phyloP scores from a whole-genome alignment of 2,888 invertebrate genomes.

The Linnaemya tessellans region DNA sequence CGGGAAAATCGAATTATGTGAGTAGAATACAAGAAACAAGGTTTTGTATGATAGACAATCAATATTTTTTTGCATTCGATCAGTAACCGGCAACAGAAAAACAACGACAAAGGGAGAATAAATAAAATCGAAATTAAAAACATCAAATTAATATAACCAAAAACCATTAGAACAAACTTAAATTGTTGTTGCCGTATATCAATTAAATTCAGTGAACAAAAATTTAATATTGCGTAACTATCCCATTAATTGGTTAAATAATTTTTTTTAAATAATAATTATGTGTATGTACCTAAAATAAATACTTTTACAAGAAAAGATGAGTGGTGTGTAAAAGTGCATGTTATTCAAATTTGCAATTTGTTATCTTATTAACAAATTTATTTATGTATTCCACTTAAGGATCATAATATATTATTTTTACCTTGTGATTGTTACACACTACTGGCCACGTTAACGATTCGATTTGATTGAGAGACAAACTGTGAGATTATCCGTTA shows the following conservation, averaged over 20 bases:
- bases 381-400: too few species aligned
- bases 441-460: not conserved
- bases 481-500: conserved; percentile 28
- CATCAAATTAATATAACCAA: conserved; percentile 10
- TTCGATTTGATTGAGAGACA: not conserved
- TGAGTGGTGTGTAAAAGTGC: not conserved
- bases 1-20: too few species aligned
- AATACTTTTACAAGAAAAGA: not conserved
- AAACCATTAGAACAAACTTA: conserved; percentile 13
- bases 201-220: conserved; percentile 45
- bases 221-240: conserved; percentile 24
- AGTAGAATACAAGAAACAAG: too few species aligned
- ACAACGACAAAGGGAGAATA: too few species aligned
- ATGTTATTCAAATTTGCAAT: conserved; percentile 11
- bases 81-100: too few species aligned
- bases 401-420: conserved; percentile 3
- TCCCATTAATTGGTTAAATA: conserved; percentile 22
- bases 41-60: too few species aligned
- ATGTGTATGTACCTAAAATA: not conserved
- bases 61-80: too few species aligned
- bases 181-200: conserved; percentile 36
- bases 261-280: not conserved
- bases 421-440: not conserved
- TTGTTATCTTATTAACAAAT: too few species aligned
- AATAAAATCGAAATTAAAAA: conserved; percentile 19